A percentile compares a stretch with the other conserved stretches of the same genome.
These are phyloP conservation scores for Caligus rogercresseyi DNA, from an alignment of 1,140 invertebrate species.

Conservation along the genomic window DNA sequence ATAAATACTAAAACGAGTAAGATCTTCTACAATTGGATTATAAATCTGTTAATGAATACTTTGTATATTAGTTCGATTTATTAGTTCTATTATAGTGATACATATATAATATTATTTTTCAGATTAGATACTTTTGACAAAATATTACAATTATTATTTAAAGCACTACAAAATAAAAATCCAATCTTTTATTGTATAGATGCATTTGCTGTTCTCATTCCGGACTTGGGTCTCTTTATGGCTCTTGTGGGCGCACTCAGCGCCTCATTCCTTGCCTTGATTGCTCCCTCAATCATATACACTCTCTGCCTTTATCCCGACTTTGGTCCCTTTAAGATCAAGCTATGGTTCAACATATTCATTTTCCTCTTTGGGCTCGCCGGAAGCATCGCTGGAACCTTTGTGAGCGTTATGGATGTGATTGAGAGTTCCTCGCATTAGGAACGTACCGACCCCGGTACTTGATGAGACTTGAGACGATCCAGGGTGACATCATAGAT, in stretches of 20 bases:
- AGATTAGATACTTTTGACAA: too few relatives aligned
- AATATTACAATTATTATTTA: too few relatives aligned
- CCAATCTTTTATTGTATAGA: slow-evolving; percentile 38
- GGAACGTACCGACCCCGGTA: background rate
- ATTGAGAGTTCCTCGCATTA: slow-evolving; percentile 1
- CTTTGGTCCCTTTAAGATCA: background rate
- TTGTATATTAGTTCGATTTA: too few relatives aligned
- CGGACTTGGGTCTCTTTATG: slow-evolving; percentile 69
- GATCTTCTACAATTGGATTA: too few relatives aligned
- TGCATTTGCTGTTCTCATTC: slow-evolving; percentile 56
- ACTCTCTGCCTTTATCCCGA: slow-evolving; percentile 36
- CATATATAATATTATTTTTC: too few relatives aligned
- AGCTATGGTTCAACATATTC: background rate
- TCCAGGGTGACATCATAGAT: background rate
- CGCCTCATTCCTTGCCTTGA: slow-evolving; percentile 65
- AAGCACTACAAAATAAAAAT: background rate
- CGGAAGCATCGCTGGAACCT: slow-evolving; percentile 13
- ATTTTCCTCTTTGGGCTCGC: slow-evolving; percentile 15
- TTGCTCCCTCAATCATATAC: slow-evolving; percentile 76
- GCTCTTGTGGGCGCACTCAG: slow-evolving; percentile 74
- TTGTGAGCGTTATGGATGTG: slow-evolving; percentile 13
- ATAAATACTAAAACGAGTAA: too few relatives aligned
- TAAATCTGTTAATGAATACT: too few relatives aligned
- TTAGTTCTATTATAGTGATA: too few relatives aligned
- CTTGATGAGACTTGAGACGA: background rate